Base-by-base conservation (phyloP, 2,888 invertebrate species). In the Lycia hirtaria region DNA sequence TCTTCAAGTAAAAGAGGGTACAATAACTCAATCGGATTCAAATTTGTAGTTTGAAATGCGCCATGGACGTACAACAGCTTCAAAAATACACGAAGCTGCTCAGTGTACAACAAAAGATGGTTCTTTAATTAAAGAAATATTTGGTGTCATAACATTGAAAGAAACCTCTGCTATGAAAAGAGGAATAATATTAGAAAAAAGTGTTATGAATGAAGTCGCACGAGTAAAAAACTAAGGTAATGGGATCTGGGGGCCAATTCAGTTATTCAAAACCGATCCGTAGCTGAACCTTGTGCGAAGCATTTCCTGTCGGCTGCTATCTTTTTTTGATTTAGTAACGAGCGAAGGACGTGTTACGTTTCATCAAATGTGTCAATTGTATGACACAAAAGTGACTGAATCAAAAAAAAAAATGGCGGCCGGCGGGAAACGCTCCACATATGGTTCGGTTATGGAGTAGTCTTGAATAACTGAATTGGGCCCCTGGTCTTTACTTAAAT, bases 11-110 rank as follows among this genome's bases (percentile, higher is more conserved):
- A 51, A 32, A 4, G 19, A 51, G 50, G 44, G 22, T 30, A n/a
- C 33, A 7, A 10, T 32, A 12, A 1, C 50, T 19, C 61, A 64
- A 60, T 38, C 54, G 33, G 60, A 55, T 44, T 60, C 45, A 32
- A 56, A 48, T 45, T 50, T 65, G 48, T 62, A 56, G 57, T 60
- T 56, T 56, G 58, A 60, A 45, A 56, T 63, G 54, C 52, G 62
- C 44, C 62, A 65, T 20, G 56, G 55, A 17, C 59, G 62, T 22
- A 58, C 60, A 50, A 60, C 62, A 32, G 65, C 60, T 3, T 38
- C 20, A n/a, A 38, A 20, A 38, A 20, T 20, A 4, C 38, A 26
- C 19, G 44, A 44, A 24, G 15, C 15, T 12, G 30, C 35, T 35
- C 15, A 35, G 2, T 35, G 17, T 15, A 35, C 4, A 15, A 35